Percentiles rank a stretch among this genome's conserved stretches.
Evolutionary conservation across 2,797 vertebrate species (phyloP).

Genomic region (Cryptoblepharus egeriae): DNA sequence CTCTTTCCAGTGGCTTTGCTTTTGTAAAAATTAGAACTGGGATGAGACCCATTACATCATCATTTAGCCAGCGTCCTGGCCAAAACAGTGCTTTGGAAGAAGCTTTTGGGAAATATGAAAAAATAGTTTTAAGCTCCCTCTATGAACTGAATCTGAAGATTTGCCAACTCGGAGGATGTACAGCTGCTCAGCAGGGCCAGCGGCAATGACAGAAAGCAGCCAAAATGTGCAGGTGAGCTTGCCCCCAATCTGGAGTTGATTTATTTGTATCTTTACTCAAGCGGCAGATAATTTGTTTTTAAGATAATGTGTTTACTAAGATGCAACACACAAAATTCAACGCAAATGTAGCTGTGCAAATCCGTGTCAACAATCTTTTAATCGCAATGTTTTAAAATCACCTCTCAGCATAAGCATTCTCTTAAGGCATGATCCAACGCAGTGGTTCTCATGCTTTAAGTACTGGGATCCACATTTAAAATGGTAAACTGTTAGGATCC

Average conservation of each 20-base stretch:
- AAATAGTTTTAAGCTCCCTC: not conserved
- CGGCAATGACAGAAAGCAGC: not conserved
- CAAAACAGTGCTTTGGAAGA: not conserved
- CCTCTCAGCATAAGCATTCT: too few relatives aligned
- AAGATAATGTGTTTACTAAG: not conserved
- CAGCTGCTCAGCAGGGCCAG: not conserved
- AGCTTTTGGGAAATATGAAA: not conserved
- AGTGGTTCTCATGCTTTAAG: too few relatives aligned
- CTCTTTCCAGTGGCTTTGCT: not conserved
- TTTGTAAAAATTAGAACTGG: slow-evolving; percentile 11
- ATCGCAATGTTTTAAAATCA: not conserved
- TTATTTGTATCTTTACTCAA: slow-evolving; percentile 22
- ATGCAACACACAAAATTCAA: slow-evolving; percentile 1
- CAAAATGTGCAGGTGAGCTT: not conserved
- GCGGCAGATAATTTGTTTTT: not conserved
- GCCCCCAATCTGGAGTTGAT: slow-evolving; percentile 29
- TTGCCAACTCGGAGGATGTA: not conserved
- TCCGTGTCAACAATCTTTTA: not conserved
- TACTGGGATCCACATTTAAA: too few relatives aligned
- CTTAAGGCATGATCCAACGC: too few relatives aligned
- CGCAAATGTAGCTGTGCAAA: not conserved
- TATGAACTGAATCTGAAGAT: not conserved
- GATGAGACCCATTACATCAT: slow-evolving; percentile 17
- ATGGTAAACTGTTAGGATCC: too few relatives aligned
- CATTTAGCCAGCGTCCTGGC: not conserved